A percentile compares a stretch with the other conserved stretches of the same genome.
These are phyloP conservation scores for Acestrorhynchus altus DNA, from an alignment of 2,797 vertebrate genomes.

Conservation along the genomic window DNA sequence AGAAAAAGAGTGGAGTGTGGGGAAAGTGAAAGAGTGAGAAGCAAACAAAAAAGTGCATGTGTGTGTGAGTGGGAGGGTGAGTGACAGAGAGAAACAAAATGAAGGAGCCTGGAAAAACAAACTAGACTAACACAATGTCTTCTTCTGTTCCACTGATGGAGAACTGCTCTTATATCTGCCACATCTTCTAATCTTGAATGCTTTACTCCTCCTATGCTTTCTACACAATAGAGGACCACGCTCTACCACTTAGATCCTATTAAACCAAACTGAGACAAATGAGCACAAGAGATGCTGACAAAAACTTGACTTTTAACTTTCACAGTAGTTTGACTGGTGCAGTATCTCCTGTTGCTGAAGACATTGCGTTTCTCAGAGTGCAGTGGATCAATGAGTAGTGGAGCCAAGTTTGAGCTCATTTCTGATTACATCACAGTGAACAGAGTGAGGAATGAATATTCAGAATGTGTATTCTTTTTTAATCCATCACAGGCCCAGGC, in stretches of 20 bases:
- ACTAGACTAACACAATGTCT: slow-evolving; percentile 59
- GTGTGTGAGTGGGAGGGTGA: slow-evolving; percentile 34
- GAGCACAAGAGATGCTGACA: not conserved
- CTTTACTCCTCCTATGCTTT: not conserved
- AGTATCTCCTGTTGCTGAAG: not conserved
- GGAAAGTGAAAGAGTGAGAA: not conserved
- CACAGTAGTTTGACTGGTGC: not conserved
- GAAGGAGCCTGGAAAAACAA: slow-evolving; percentile 34
- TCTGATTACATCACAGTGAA: not conserved
- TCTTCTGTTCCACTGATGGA: slow-evolving; percentile 62
- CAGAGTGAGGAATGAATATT: not conserved
- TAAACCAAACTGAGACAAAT: not conserved
- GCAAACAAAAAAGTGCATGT: slow-evolving; percentile 21
- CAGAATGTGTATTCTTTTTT: not conserved
- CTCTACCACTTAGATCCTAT: not conserved
- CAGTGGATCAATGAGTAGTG: not conserved
- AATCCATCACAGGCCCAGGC: not conserved
- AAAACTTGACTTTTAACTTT: not conserved
- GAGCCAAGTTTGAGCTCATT: not conserved
- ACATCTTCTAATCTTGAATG: not conserved
- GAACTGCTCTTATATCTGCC: slow-evolving; percentile 30
- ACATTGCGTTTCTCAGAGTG: not conserved
- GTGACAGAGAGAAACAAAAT: slow-evolving; percentile 38
- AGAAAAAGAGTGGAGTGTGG: slow-evolving; percentile 31
- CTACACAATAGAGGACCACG: not conserved